Evolutionary conservation across 1,140 invertebrate genomes (phyloP), one percentile per base, ranked within the genome.

Genomic region (Drosophila yakuba): DNA sequence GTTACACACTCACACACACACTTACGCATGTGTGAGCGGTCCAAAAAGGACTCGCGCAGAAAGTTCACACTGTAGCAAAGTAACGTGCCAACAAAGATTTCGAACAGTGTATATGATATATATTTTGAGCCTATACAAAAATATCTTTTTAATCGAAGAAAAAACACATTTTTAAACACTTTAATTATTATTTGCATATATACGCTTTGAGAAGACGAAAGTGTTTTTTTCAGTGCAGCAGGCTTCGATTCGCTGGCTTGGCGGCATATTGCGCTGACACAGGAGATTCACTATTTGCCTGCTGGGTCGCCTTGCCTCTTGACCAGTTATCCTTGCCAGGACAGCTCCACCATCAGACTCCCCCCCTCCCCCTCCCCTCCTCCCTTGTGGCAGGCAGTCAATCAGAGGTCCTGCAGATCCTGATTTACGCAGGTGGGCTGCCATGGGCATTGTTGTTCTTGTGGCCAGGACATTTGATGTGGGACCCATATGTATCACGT

Each of bases 361-460:
- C 5, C 23, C 10, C 23, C 23, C 36, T 2, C 4, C 50, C 11
- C 36, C n/a, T 1, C n/a, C 4, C 57, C 17, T 39, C 36, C 36
- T 48, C 14, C 23, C 39, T 55, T 52, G 68, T 61, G 82, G 78
- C 82, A 81, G 68, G 32, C 82, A 85, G 82, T 85, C 82, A 85
- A 85, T 85, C 82, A 81, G 62, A 73, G 64, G 75, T 66, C 71
- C 47, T 62, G 74, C 80, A 84, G 78, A 80, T 88, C 75, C 83
- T 86, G 82, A 88, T 83, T 88, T 83, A 86, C 79, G 83, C 82
- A 88, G 84, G 83, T 88, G 81, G 72, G 59, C 56, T 60, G 63
- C 43, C 58, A 68, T 57, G 67, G 69, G 61, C 80, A 82, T 83
- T 86, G 74, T 74, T 71, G 73, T 82, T 38, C 50, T 43, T 75